Evolutionary conservation across 2,113 vertebrate genomes (phyloP), one percentile per base, ranked within the genome.

Genomic region (Paratilapia polleni): DNA sequence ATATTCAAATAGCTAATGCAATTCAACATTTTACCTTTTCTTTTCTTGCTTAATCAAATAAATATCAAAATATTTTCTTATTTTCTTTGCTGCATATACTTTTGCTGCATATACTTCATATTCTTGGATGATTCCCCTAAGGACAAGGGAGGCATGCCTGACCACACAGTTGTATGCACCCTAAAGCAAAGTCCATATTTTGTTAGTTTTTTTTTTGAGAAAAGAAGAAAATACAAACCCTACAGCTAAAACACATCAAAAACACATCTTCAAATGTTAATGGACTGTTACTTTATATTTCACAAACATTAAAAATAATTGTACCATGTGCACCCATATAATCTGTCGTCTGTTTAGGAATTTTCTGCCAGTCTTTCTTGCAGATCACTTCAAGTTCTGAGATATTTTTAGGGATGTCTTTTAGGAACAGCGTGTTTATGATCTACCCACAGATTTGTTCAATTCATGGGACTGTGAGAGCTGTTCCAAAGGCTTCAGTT

Each of bases 291-390:
- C 47, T 54, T 73, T 52, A 52, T 73, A 73, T 73, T 31, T 52
- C 68, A 52, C 47, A 52, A 54, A 73, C 68, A 54, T 52, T 34
- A 73, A 54, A 73, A 73, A 73, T 54, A 73, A 73, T 73, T 73
- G 47, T 24, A 73, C 43, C 68, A 31, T 20, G 28, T 31, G 47
- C 68, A 54, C 31, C 47, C 26, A 28, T 13, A 31, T 73, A 31
- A 73, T 31, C 17, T 52, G 68, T 73, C 4, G 3, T 2, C 68
- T 52, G 52, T 73, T 73, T 54, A 54, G 26, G 68, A 31, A 73
- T 17, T 73, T 17, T 73, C 68, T 73, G 68, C 6, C 6, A 73
- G 47, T 73, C 68, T 52, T 47, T 73, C 68, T 73, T 52, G 68
- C 47, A 54, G 66, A 73, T 73, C 26, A 73, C 47, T 8, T 73